Base-by-base conservation (phyloP, 2,797 vertebrate genomes). In the Danionella dracula region DNA sequence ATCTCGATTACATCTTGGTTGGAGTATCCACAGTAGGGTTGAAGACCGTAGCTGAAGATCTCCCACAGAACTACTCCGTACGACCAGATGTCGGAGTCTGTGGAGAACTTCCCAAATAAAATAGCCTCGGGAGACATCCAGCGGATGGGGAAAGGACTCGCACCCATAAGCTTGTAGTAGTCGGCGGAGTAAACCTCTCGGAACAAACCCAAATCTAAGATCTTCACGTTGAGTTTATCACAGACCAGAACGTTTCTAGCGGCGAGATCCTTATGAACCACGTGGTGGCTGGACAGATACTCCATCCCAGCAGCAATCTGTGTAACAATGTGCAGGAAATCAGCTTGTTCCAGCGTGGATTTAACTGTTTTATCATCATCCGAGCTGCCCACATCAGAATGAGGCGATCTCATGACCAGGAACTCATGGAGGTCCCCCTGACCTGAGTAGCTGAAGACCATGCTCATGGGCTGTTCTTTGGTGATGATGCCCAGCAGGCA, bases 1-100 rank as follows among this genome's bases (percentile, higher is more conserved):
- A 98, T 96, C 84, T 99, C 95, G 0, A 99, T 93, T 71, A 99
- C 96, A 44, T 99, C 96, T 79, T 98, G 95, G 82, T 98, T 98
- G 60, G 95, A 95, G 79, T 93, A 96, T 61, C 96, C 95, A 29
- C 95, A 99, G 63, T 98, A 98, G 1, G 96, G 96, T 81, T 98
- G 96, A 68, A 98, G 87, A 68, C 96, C 96, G 1, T 97, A 97
- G 82, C 94, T 97, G 82, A 94, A 98, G 61, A 94, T 94, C 86
- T 99, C 96, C 96, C 96, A 99, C 41, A 97, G 75, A 45, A 98
- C 82, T 70, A 99, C 95, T 0, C 96, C 96, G 0, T 93, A 99
- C 1, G 96, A 93, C 96, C 96, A 99, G 81, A 98, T 92, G 84
- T 99, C 95, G 0, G 96, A 97, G 83, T 98, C 96, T 1, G 92